These are phyloP conservation scores for Prosopocoilus inquinatus DNA, from an alignment of 2,888 invertebrate genomes.

Conservation along the genomic window DNA sequence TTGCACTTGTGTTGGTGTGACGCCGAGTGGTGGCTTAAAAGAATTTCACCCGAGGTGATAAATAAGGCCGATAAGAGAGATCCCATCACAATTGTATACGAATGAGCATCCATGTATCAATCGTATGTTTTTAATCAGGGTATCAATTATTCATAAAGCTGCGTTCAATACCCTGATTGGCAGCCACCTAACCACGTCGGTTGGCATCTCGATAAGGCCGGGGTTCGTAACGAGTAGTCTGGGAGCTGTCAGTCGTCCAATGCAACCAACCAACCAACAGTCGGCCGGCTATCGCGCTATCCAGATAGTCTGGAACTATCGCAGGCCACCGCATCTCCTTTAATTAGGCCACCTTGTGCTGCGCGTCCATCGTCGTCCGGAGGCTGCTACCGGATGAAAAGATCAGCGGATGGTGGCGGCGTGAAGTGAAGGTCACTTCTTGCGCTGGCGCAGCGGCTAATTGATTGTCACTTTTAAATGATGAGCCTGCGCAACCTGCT, in stretches of 20 bases:
- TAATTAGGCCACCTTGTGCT: slow-evolving; percentile 25
- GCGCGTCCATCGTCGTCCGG: neutral
- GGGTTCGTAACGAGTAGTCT: slow-evolving; percentile 41
- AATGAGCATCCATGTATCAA: no score
- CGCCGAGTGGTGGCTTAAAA: no score
- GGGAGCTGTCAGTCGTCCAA: slow-evolving; percentile 37
- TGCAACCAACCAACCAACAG: no score
- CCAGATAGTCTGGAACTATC: slow-evolving; percentile 22
- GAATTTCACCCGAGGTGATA: no score
- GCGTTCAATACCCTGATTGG: slow-evolving; percentile 14
- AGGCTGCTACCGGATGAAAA: neutral
- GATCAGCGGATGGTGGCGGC: no score
- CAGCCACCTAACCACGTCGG: slow-evolving; percentile 23
- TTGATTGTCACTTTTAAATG: slow-evolving; percentile 18
- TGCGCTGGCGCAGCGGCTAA: no score
- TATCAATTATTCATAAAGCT: slow-evolving; percentile 10
- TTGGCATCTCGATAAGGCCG: slow-evolving; percentile 37
- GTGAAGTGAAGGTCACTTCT: no score
- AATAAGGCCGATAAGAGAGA: no score
- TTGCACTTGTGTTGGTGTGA: no score
- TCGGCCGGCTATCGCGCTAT: slow-evolving; percentile 12
- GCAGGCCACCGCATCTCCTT: slow-evolving; percentile 17
- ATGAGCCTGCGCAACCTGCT: neutral
- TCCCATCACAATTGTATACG: no score
- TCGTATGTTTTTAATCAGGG: no score